Percentiles rank a stretch among this genome's conserved stretches.
Evolutionary conservation across 2,797 vertebrate species (phyloP).

Genomic region (Notamacropus eugenii): DNA sequence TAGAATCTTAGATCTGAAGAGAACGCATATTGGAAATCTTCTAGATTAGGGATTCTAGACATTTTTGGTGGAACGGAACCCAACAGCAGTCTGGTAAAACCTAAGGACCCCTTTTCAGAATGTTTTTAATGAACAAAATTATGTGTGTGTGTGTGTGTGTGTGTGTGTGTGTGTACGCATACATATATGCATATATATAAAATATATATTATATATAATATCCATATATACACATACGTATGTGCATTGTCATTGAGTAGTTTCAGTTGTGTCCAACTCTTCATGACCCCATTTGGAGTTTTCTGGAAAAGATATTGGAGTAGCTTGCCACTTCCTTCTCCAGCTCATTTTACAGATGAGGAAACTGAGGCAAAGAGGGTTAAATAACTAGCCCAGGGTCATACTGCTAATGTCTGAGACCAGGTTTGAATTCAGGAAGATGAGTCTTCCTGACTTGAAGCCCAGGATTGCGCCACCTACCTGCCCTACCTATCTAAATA

Average conservation of each 20-base stretch:
- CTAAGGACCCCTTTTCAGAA: background rate
- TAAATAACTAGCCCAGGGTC: background rate
- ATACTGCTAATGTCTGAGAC: background rate
- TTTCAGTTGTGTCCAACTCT: background rate
- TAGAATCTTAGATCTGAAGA: background rate
- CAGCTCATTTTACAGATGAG: background rate
- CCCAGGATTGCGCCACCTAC: background rate
- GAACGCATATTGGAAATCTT: background rate
- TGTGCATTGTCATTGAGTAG: background rate
- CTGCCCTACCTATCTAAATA: background rate
- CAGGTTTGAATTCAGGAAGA: background rate
- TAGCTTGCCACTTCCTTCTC: background rate
- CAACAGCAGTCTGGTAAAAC: background rate
- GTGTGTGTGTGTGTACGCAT: background rate
- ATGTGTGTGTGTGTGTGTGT: background rate
- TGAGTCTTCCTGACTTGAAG: background rate
- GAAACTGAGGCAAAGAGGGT: background rate
- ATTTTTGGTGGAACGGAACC: background rate
- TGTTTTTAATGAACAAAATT: background rate
- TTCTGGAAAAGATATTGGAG: background rate
- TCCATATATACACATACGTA: no score
- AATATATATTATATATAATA: no score
- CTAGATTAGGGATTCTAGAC: background rate
- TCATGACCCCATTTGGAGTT: background rate
- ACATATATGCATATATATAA: no score